phyloP scores from a whole-genome alignment of 2,797 vertebrate genomes.

The Parambassis ranga region DNA sequence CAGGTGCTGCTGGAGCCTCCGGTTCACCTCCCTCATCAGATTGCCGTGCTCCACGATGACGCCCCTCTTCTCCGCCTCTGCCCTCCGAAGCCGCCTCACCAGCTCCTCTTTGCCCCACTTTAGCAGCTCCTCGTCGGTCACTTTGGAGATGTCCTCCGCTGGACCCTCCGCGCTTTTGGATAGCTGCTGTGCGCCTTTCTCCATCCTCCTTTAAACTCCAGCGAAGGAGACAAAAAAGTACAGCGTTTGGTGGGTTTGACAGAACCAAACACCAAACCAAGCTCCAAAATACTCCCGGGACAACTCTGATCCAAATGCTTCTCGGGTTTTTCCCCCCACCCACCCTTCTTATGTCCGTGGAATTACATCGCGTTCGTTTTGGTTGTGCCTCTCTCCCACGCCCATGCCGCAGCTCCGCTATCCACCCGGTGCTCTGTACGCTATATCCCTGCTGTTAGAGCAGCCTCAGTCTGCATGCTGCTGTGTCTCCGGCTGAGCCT shows the following conservation, averaged over 20 bases:
- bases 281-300: slow-evolving; percentile 14
- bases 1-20: slow-evolving; percentile 94
- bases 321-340: slow-evolving; percentile 7
- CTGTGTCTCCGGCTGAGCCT: slow-evolving; percentile 43
- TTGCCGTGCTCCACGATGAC: slow-evolving; percentile 96
- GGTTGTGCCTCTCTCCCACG: slow-evolving; percentile 27
- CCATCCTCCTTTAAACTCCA: slow-evolving; percentile 66
- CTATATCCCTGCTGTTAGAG: slow-evolving; percentile 1
- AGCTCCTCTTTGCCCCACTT: slow-evolving; percentile 94
- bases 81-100: slow-evolving; percentile 88
- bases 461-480: slow-evolving; percentile 28
- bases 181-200: slow-evolving; percentile 61
- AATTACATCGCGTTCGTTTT: slow-evolving; percentile 16
- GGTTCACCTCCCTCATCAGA: slow-evolving; percentile 96
- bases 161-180: slow-evolving; percentile 76
- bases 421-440: slow-evolving; percentile 1
- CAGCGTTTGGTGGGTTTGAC: slow-evolving; percentile 1
- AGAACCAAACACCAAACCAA: slow-evolving; percentile 19
- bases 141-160: slow-evolving; percentile 88
- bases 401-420: slow-evolving; percentile 40
- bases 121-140: slow-evolving; percentile 90
- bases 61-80: slow-evolving; percentile 93
- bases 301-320: slow-evolving; percentile 33
- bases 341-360: slow-evolving; percentile 2
- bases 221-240: slow-evolving; percentile 10